These are phyloP conservation scores for Pogonomyrmex californicus DNA, from an alignment of 1,140 invertebrate genomes.

Conservation along the genomic window DNA sequence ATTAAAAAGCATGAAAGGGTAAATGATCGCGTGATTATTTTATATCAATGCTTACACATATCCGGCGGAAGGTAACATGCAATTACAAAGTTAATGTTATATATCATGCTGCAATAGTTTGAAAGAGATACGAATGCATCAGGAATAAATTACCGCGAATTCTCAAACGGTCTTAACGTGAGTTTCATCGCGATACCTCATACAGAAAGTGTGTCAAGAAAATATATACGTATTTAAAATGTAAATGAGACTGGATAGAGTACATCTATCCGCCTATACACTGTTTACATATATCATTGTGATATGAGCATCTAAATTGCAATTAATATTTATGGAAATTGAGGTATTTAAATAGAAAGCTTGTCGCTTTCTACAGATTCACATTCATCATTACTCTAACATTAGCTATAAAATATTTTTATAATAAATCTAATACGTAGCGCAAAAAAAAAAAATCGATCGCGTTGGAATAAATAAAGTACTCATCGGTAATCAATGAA, in stretches of 20 bases:
- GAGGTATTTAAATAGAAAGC: not conserved
- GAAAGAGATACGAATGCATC: constrained; percentile 24
- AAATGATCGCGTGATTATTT: constrained; percentile 10
- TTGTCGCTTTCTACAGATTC: not conserved
- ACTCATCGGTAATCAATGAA: not conserved
- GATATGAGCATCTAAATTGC: not conserved
- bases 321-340: not conserved
- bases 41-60: not conserved
- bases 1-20: not conserved
- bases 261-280: not conserved
- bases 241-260: not conserved
- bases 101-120: constrained; percentile 27
- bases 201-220: constrained; percentile 53
- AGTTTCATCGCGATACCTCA: constrained; percentile 13
- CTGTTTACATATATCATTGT: constrained; percentile 4
- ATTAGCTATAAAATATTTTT: not conserved
- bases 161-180: constrained; percentile 35
- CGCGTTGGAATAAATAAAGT: not conserved
- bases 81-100: constrained; percentile 21
- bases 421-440: not conserved
- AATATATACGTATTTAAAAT: constrained; percentile 25
- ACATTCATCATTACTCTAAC: not conserved
- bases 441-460: not conserved
- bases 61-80: constrained; percentile 29
- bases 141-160: constrained; percentile 21